These are phyloP conservation scores for Ara ararauna DNA, from an alignment of 2,797 vertebrate genomes.

Conservation along the genomic window DNA sequence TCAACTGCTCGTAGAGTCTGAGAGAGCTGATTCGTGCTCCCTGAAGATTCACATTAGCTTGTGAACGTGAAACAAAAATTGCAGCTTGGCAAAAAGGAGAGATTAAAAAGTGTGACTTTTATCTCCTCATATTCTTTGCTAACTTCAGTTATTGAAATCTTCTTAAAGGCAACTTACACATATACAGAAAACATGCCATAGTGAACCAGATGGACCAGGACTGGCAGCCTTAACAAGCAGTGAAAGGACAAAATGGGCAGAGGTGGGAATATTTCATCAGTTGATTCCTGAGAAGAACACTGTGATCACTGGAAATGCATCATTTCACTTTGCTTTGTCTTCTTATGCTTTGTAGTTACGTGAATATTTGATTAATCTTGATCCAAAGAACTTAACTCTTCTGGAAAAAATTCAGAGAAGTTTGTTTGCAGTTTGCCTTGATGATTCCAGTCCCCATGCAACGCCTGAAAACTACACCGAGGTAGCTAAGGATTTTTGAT, in stretches of 20 bases:
- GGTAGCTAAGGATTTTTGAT: constrained; percentile 74
- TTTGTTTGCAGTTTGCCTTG: constrained; percentile 85
- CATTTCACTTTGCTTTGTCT: constrained; percentile 9
- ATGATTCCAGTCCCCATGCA: constrained; percentile 85
- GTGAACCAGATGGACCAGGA: constrained; percentile 85
- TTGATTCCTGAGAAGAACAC: neutral
- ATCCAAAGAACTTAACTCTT: constrained; percentile 86
- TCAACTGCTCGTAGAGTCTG: neutral
- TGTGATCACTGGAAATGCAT: neutral
- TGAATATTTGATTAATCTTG: constrained; percentile 89
- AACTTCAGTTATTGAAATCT: constrained; percentile 40
- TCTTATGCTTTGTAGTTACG: constrained; percentile 80
- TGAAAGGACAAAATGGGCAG: constrained; percentile 91
- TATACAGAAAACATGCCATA: constrained; percentile 83
- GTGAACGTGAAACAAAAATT: neutral
- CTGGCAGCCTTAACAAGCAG: constrained; percentile 88
- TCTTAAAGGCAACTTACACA: constrained; percentile 86
- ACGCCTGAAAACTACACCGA: constrained; percentile 88
- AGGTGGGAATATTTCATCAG: constrained; percentile 76
- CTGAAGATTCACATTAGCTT: neutral
- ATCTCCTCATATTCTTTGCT: neutral
- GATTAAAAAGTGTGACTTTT: neutral
- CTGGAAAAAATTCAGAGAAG: constrained; percentile 93
- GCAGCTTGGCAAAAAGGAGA: neutral
- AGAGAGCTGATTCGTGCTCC: neutral